Percentiles rank a stretch among this genome's conserved stretches.
Conservation (phyloP, 2,888 invertebrate genomes). For the Ferrisia virgata region DNA sequence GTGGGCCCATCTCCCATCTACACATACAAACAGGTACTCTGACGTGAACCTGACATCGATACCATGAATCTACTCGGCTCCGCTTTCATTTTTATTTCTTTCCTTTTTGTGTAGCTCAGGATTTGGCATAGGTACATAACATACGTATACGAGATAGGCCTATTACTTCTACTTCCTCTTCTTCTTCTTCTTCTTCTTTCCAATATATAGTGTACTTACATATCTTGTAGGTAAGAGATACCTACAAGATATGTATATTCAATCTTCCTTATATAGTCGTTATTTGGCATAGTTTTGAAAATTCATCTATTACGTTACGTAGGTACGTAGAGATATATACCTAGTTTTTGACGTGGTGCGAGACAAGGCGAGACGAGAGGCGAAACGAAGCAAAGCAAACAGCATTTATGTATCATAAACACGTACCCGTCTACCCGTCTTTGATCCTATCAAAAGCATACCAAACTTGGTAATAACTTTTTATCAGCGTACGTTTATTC, state of each 20-base stretch:
- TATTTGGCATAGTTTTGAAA: background rate
- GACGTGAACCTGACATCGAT: background rate
- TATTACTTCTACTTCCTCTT: too few relatives aligned
- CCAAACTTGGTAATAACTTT: background rate
- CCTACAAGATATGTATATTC: too few relatives aligned
- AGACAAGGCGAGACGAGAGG: background rate
- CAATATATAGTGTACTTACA: too few relatives aligned
- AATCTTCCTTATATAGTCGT: too few relatives aligned
- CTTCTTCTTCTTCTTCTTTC: too few relatives aligned
- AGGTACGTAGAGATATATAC: too few relatives aligned
- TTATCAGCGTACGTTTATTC: conserved; percentile 6
- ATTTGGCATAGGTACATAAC: too few relatives aligned
- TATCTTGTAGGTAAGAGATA: too few relatives aligned
- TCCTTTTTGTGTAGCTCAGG: too few relatives aligned
- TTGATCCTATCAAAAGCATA: background rate
- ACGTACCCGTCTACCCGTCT: background rate
- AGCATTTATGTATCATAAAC: background rate
- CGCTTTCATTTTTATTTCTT: too few relatives aligned
- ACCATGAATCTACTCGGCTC: background rate
- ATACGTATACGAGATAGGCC: too few relatives aligned
- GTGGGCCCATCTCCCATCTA: background rate
- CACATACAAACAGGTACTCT: background rate
- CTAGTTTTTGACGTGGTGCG: too few relatives aligned
- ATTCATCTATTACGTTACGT: background rate
- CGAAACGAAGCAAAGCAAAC: background rate